These are phyloP conservation scores for Isotomurus palustris DNA, from an alignment of 2,888 invertebrate genomes.

Conservation along the genomic window DNA sequence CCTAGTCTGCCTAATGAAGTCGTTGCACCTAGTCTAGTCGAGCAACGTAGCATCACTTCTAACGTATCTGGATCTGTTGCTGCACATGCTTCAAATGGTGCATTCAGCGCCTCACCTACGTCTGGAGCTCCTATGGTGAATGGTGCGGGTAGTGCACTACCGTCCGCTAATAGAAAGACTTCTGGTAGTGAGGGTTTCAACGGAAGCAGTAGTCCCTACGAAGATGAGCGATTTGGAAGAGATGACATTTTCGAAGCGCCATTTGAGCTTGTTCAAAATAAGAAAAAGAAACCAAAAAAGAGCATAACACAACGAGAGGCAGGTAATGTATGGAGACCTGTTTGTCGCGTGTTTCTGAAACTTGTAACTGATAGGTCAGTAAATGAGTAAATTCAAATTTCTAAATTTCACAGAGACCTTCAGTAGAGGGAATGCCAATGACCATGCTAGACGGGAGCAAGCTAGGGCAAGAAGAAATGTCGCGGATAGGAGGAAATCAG, in stretches of 20 bases:
- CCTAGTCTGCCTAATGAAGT: neutral
- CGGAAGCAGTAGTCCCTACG: neutral
- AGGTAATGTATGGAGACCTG: neutral
- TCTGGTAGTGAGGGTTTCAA: neutral
- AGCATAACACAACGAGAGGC: conserved; percentile 3
- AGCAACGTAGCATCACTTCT: too few species aligned
- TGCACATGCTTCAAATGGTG: too few species aligned
- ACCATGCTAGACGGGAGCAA: conserved; percentile 19
- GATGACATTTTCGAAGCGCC: conserved; percentile 13
- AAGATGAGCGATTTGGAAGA: neutral
- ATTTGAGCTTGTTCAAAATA: conserved; percentile 28
- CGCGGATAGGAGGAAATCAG: conserved; percentile 36
- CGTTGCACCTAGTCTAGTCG: too few species aligned
- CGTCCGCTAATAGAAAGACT: neutral
- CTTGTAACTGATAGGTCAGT: too few species aligned
- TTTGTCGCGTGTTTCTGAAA: too few species aligned
- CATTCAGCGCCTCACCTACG: too few species aligned
- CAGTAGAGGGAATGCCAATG: conserved; percentile 12
- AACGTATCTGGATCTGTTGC: too few species aligned
- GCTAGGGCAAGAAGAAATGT: conserved; percentile 18
- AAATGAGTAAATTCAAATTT: too few species aligned
- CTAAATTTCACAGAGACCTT: conserved; percentile 24
- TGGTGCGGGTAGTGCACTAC: neutral
- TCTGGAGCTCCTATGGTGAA: too few species aligned
- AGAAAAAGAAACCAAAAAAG: conserved; percentile 15